Conservation (phyloP, 2,797 vertebrate species). For the Ctenochaetus hawaiiensis region DNA sequence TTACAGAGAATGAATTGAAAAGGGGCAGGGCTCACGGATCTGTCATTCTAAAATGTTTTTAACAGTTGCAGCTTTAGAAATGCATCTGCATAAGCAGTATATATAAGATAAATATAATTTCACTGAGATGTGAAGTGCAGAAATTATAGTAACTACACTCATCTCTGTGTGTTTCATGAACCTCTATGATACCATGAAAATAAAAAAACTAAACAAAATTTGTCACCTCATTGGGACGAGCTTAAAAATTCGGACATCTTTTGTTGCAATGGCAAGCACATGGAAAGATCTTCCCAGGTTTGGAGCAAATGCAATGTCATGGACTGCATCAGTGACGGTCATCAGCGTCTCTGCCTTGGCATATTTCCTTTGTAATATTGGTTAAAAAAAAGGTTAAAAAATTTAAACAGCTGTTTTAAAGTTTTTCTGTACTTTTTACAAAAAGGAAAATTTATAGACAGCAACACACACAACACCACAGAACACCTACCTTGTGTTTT, state of each 20-base stretch:
- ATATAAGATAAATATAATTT: background rate
- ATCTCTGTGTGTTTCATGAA: background rate
- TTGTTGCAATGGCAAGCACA: conserved; percentile 95
- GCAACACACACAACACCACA: background rate
- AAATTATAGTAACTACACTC: background rate
- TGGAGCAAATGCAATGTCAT: conserved; percentile 96
- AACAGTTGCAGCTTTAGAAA: background rate
- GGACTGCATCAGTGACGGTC: conserved; percentile 96
- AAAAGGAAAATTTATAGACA: background rate
- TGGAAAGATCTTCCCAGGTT: conserved; percentile 98
- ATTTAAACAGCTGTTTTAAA: background rate
- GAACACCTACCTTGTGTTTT: conserved; percentile 91
- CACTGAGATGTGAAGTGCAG: background rate
- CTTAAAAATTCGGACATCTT: conserved; percentile 98
- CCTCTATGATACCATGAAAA: background rate
- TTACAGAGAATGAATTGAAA: background rate
- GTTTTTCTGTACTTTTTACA: background rate
- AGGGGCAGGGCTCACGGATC: background rate
- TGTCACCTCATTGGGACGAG: conserved; percentile 93
- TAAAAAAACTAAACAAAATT: background rate
- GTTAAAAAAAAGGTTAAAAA: background rate
- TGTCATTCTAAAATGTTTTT: background rate
- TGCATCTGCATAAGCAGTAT: background rate
- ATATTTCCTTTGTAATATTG: conserved; percentile 89
- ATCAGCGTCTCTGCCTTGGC: conserved; percentile 95